Evolutionary conservation across 2,888 invertebrate genomes (phyloP), one percentile per base, ranked within the genome.

Genomic region (Phalangium opilio): DNA sequence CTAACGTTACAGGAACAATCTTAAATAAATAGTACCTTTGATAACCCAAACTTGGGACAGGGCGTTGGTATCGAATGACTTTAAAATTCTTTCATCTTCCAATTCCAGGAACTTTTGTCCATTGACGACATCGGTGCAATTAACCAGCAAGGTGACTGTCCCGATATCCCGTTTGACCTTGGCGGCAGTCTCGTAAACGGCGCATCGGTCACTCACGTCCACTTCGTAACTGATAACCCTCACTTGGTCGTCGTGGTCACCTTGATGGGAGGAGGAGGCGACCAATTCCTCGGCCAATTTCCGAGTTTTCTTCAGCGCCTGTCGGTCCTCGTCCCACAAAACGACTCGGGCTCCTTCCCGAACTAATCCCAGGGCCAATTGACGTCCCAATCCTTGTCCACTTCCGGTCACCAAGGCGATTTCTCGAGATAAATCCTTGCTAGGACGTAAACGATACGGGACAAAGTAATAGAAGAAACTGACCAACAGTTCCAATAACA

Each of bases 1-100:
- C n/a, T n/a, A n/a, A n/a, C n/a, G n/a, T n/a, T n/a, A n/a, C n/a
- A n/a, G n/a, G n/a, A n/a, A n/a, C n/a, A n/a, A n/a, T n/a, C n/a
- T n/a, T n/a, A n/a, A n/a, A n/a, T n/a, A n/a, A n/a, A n/a, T n/a
- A n/a, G 17, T 17, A 36, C 17, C 36, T 15, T 10, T 38, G 64
- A 76, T 72, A 73, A 90, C 90, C 86, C 89, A 93, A 70, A 91
- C 89, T 65, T 89, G 86, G 43, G 87, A 80, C 63, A 90, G 71
- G 32, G 83, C 74, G 65, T 93, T 93, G 50, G 91, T 90, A 59
- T 83, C 81, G 64, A 93, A 83, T 0, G 89, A 87, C 57, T 80
- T 76, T 63, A 83, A 80, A 56, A 93, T 84, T 53, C 84, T 74
- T 55, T 84, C 75, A 63, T 90, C 87, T 0, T 84, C 79, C 2